These are phyloP conservation scores for Drosophila serrata DNA, from an alignment of 1,140 invertebrate genomes.

Conservation along the genomic window DNA sequence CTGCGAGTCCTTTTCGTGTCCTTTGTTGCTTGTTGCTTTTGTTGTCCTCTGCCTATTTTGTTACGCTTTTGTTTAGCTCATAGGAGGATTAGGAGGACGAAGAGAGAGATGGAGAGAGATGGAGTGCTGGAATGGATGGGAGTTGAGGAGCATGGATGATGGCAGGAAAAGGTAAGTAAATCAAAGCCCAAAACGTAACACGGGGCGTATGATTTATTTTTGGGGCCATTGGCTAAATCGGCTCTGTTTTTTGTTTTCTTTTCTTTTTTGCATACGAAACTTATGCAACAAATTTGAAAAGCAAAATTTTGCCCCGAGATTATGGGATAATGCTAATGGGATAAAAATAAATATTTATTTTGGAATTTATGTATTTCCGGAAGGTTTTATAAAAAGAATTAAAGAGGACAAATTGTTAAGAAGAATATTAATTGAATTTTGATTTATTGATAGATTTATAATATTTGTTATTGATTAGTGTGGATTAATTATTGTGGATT, in stretches of 20 bases:
- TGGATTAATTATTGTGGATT: no score
- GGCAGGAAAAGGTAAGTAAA: constrained; percentile 50
- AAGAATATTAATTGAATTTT: background rate
- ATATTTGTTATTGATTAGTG: background rate
- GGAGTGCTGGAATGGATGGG: constrained; percentile 6
- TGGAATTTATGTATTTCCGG: background rate
- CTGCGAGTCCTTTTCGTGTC: constrained; percentile 2
- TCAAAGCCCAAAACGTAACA: constrained; percentile 29
- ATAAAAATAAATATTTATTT: constrained; percentile 11
- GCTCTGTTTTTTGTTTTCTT: no score
- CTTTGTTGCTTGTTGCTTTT: constrained; percentile 45
- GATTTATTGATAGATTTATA: background rate
- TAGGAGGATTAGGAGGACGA: constrained; percentile 32
- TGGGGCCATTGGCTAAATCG: constrained; percentile 7
- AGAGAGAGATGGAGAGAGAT: background rate
- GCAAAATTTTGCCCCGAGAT: constrained; percentile 14
- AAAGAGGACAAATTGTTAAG: background rate
- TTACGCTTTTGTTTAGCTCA: constrained; percentile 52
- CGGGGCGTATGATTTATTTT: constrained; percentile 50
- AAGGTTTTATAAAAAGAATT: background rate
- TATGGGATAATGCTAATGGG: constrained; percentile 4
- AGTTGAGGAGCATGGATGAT: constrained; percentile 10
- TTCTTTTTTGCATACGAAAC: constrained; percentile 13
- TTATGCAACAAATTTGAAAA: constrained; percentile 22
- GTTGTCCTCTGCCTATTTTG: constrained; percentile 39